Evolutionary conservation across 2,797 vertebrate genomes (phyloP), one percentile per base, ranked within the genome.

Genomic region (Fistularia commersonii): DNA sequence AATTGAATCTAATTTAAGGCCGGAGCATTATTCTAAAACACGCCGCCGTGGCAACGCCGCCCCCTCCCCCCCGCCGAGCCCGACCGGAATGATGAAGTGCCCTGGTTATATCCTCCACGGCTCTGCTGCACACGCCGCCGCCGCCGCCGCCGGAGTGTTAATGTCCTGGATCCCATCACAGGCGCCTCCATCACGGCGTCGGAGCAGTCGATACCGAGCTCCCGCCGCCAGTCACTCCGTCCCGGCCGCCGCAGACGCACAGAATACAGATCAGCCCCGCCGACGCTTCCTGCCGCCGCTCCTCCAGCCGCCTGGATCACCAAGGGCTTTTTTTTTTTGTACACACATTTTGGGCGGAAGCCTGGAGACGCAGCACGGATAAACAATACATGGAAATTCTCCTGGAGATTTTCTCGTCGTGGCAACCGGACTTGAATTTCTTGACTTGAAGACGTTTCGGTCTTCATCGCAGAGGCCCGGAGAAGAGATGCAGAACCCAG

Each of bases 1-100:
- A 87, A 85, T 88, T 69, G 54, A 67, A 82, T 83, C 72, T 79
- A 85, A 90, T 89, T 86, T 80, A 84, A 83, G 82, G 72, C 62
- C 57, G 61, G 56, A 55, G 76, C 80, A 81, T 84, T 83, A 81
- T 84, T 87, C 76, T 74, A 85, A 85, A 87, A 81, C 67, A 67
- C 46, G 51, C 61, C 41, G 60, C 35, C 38, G 8, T n/a, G 55
- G 57, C 61, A 74, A 60, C n/a, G n/a, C n/a, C n/a, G n/a, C n/a
- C n/a, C n/a, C n/a, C n/a, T n/a, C 81, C 57, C 69, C 72, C 78
- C 78, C 74, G 64, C 72, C 59, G 70, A 80, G 68, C 77, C 64
- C 58, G 62, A n/a, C n/a, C 65, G 48, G 71, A 72, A 77, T 82
- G 86, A 82, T 83, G 52, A 77, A 82, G 77, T 81, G 84, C 77